A percentile compares a stretch with the other conserved stretches of the same genome.
Conservation (phyloP, 2,113 vertebrate species). For the Pachyramphus minor region DNA sequence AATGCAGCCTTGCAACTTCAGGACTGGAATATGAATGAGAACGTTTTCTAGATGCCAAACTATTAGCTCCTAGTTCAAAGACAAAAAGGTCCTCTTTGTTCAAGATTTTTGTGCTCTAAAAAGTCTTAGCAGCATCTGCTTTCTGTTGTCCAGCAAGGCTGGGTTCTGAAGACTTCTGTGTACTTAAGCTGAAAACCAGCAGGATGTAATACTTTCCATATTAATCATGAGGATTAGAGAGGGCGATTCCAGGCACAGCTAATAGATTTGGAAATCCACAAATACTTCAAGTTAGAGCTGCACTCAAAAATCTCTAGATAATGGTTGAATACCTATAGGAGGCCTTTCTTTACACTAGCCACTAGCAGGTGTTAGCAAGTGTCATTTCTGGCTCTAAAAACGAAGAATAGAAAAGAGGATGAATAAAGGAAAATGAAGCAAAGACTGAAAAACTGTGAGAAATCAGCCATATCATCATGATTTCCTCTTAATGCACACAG, state of each 20-base stretch:
- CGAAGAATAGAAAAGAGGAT: neutral
- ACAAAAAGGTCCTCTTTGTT: constrained; percentile 64
- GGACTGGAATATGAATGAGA: constrained; percentile 66
- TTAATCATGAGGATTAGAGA: constrained; percentile 26
- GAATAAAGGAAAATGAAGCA: neutral
- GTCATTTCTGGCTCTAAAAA: neutral
- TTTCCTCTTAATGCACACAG: neutral
- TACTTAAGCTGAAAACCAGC: constrained; percentile 22
- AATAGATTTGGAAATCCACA: constrained; percentile 8
- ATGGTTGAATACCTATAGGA: neutral
- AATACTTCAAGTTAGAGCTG: neutral
- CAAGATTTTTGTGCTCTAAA: constrained; percentile 30
- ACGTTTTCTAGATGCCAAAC: constrained; percentile 64
- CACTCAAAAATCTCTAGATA: neutral
- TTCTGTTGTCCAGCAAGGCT: constrained; percentile 4
- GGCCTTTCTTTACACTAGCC: neutral
- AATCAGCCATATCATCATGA: neutral
- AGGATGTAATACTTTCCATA: neutral
- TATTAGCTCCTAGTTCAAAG: constrained; percentile 50
- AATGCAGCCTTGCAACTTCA: constrained; percentile 65
- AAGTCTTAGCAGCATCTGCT: constrained; percentile 5
- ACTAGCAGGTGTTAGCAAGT: constrained; percentile 36
- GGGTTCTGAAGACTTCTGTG: neutral
- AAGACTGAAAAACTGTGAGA: neutral
- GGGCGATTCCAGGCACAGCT: neutral